Conservation (phyloP, 2,797 vertebrate genomes). For the Myotis myotis region DNA sequence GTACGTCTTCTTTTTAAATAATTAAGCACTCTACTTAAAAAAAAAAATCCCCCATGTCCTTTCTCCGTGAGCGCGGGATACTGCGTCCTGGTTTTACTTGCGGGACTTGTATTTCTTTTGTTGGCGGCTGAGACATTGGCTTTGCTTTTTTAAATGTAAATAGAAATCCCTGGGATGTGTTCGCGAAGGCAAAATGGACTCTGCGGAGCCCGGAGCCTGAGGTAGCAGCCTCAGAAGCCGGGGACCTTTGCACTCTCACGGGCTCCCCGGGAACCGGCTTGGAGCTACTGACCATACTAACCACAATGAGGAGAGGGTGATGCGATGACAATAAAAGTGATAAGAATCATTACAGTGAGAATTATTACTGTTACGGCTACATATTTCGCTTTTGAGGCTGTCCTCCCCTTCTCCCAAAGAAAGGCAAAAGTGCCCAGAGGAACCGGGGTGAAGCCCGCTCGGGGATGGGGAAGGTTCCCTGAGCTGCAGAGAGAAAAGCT, state of each 20-base stretch:
- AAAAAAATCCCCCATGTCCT: not conserved
- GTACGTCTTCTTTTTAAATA: constrained; percentile 33
- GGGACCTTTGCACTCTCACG: not conserved
- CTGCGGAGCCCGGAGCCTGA: not conserved
- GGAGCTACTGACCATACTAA: not conserved
- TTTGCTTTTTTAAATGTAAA: constrained; percentile 24
- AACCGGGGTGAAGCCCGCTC: not conserved
- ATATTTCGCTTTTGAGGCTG: not conserved
- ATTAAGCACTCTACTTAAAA: constrained; percentile 29
- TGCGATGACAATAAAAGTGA: not conserved
- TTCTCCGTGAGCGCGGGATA: not conserved
- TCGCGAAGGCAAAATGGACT: not conserved
- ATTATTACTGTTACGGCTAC: not conserved
- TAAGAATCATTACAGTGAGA: not conserved
- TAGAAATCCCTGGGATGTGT: not conserved
- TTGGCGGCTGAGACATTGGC: not conserved
- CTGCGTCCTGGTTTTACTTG: not conserved
- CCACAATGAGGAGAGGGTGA: not conserved
- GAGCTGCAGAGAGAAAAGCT: not conserved
- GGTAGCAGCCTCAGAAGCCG: not conserved
- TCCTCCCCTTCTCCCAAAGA: not conserved
- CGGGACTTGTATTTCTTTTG: not conserved
- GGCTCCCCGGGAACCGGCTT: not conserved
- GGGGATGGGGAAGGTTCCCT: not conserved
- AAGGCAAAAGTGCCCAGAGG: not conserved